These are phyloP conservation scores for Enoplolaimus lenunculus DNA, from an alignment of 2,888 invertebrate genomes.

Conservation along the genomic window DNA sequence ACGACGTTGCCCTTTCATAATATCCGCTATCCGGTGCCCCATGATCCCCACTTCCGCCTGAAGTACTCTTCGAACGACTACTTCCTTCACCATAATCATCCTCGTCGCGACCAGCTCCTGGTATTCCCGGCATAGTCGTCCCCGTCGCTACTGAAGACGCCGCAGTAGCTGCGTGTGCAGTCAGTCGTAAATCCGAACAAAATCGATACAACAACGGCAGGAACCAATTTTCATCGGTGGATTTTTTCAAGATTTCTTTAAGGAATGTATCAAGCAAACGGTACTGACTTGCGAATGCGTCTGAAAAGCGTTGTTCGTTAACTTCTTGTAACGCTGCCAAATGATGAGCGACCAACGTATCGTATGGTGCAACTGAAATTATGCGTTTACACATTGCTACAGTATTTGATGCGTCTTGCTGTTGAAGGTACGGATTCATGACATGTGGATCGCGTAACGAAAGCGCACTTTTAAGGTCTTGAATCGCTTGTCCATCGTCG, in stretches of 20 bases:
- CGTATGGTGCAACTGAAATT: not conserved
- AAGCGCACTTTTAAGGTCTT: not conserved
- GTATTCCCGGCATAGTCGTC: constrained; percentile 32
- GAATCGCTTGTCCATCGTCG: not conserved
- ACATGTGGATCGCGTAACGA: not conserved
- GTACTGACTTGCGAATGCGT: not conserved
- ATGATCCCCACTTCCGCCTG: constrained; percentile 41
- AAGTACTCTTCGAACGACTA: constrained; percentile 79
- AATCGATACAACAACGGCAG: constrained; percentile 79
- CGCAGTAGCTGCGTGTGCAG: constrained; percentile 44
- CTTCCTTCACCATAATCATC: constrained; percentile 56
- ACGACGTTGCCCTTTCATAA: constrained; percentile 31
- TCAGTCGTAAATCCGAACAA: constrained; percentile 71
- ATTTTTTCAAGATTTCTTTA: constrained; percentile 61
- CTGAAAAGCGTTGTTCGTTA: not conserved
- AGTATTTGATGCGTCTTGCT: not conserved
- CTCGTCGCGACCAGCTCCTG: constrained; percentile 32
- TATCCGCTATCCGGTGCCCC: constrained; percentile 23
- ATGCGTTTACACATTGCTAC: not conserved
- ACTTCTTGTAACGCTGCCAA: not conserved
- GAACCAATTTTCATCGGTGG: constrained; percentile 91
- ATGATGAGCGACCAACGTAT: not conserved
- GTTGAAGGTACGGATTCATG: not conserved
- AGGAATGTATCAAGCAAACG: constrained; percentile 51
- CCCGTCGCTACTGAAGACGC: constrained; percentile 18